Conservation (phyloP, 2,797 vertebrate genomes). For the Chloroceryle amazona region DNA sequence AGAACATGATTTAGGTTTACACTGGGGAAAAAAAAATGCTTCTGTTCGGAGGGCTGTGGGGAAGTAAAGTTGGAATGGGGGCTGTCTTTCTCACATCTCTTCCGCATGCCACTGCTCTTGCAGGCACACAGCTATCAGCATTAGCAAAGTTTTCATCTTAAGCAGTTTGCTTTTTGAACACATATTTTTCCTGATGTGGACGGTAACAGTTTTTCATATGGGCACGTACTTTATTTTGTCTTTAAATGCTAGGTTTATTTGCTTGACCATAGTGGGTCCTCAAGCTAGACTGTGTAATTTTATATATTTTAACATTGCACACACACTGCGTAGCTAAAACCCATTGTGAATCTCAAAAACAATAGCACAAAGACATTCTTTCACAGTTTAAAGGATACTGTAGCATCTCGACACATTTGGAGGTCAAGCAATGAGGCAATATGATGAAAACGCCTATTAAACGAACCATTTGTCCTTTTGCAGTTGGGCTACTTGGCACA, state of each 20-base stretch:
- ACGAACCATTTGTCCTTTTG: conserved; percentile 2
- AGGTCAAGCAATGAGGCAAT: conserved; percentile 28
- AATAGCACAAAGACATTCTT: neutral
- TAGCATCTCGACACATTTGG: neutral
- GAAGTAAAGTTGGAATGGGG: neutral
- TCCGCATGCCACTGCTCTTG: neutral
- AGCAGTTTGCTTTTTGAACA: neutral
- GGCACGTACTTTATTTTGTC: neutral
- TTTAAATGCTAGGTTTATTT: neutral
- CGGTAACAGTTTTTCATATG: neutral
- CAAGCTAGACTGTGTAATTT: neutral
- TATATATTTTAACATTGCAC: neutral
- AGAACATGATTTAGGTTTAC: neutral
- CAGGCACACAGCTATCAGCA: neutral
- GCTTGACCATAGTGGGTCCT: neutral
- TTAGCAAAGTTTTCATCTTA: neutral
- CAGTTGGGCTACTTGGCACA: neutral
- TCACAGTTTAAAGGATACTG: conserved; percentile 16
- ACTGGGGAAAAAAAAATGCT: fast-evolving
- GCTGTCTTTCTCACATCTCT: neutral
- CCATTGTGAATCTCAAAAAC: neutral
- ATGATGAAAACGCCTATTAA: neutral
- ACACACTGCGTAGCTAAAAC: fast-evolving
- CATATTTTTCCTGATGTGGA: neutral
- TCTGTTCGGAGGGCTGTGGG: neutral